Evolutionary conservation across 2,888 invertebrate genomes (phyloP), one percentile per base, ranked within the genome.

Genomic region (Protophormia terraenovae): DNA sequence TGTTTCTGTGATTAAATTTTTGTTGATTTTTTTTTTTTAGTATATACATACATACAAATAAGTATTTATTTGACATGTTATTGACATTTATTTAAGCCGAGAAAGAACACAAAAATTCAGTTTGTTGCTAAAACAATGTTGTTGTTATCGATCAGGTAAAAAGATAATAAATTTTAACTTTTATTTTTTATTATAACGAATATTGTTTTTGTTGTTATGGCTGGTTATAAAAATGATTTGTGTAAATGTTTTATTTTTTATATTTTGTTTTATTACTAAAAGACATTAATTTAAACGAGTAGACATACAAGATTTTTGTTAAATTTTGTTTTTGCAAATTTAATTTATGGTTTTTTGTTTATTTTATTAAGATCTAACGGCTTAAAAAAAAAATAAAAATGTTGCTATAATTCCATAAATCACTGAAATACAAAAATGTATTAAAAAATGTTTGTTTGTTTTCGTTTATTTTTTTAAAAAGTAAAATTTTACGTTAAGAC

Each of bases 171-270:
- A 85, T 85, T 85, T 55, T 71, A 55, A 76, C 50, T 84, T 75
- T 76, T 71, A 47, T 62, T 75, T 84, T 6, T 72, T 72, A 78
- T 83, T 72, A 72, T 72, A 29, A 47, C 24, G 19, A 60, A 14
- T 35, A 50, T 58, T 55, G 45, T 47, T 81, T 47, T 73, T 60
- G 47, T 60, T 85, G 75, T 76, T 76, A 72, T 66, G 50, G 45
- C 72, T 73, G 60, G 73, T 71, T 82, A 85, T 85, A 85, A 85
- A 85, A 85, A 85, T 85, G 85, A 85, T 85, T 85, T 85, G 82
- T 85, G 62, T 72, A 62, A 47, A 41, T 50, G 22, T 55, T 55
- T 72, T 72, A n/a, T 50, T 5, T 27, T 66, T 58, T 72, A n/a
- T 50, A 8, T 27, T 66, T 58, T 50, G 14, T 50, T 35, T 27